Percentiles rank a stretch among this genome's conserved stretches.
phyloP scores from a whole-genome alignment of 2,888 invertebrate genomes.

The Drosophila cognata region DNA sequence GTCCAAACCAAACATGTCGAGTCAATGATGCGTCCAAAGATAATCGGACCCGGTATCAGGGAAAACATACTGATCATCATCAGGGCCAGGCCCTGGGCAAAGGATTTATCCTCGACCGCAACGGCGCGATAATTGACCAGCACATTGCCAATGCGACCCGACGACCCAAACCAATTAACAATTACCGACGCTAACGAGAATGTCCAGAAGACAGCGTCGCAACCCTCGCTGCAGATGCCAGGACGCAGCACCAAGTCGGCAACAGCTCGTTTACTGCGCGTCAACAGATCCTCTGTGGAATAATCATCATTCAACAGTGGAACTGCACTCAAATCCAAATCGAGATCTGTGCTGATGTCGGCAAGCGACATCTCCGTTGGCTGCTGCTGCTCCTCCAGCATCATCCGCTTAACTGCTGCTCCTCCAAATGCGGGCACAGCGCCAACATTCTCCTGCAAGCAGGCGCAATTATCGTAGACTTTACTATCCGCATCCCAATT shows the following conservation, averaged over 20 bases:
- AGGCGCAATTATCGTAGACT: conserved; percentile 56
- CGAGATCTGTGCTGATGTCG: conserved; percentile 10
- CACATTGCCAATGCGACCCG: conserved; percentile 89
- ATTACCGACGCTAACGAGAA: conserved; percentile 86
- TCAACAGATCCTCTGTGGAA: conserved; percentile 32
- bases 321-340: conserved; percentile 8
- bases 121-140: conserved; percentile 89
- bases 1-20: conserved; percentile 89
- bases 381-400: not conserved
- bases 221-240: conserved; percentile 86
- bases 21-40: conserved; percentile 88
- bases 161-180: conserved; percentile 87
- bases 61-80: conserved; percentile 88
- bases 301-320: conserved; percentile 50
- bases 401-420: conserved; percentile 28
- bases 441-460: conserved; percentile 27
- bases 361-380: conserved; percentile 21
- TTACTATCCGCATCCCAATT: conserved; percentile 75
- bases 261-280: conserved; percentile 43
- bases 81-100: conserved; percentile 88
- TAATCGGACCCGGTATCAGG: conserved; percentile 89
- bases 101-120: conserved; percentile 87
- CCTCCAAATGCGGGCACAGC: conserved; percentile 15
- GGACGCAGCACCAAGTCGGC: conserved; percentile 74
- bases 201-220: conserved; percentile 85